Conservation (phyloP, 1,140 invertebrate species). For the Carposina sasakii region DNA sequence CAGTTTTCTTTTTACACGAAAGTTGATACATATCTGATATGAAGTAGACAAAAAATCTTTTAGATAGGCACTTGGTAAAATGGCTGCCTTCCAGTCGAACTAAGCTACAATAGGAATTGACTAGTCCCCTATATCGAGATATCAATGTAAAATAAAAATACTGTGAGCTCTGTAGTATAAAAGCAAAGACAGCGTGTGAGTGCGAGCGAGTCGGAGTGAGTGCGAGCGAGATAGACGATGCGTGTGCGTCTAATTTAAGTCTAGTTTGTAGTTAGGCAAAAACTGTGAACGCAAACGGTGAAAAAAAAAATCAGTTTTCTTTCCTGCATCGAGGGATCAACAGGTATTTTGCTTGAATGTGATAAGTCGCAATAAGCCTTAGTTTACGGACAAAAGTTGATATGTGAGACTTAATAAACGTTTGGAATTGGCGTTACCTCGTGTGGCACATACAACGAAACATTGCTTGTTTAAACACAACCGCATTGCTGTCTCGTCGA, state of each 20-base stretch:
- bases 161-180: conserved; percentile 46
- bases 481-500: too few species aligned
- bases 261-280: conserved; percentile 68
- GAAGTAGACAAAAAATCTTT: too few species aligned
- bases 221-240: conserved; percentile 39
- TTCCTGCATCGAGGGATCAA: conserved; percentile 66
- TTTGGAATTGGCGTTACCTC: conserved; percentile 34
- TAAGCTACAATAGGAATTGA: conserved; percentile 63
- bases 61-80: too few species aligned
- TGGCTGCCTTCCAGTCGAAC: too few species aligned
- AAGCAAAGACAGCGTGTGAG: conserved; percentile 40
- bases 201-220: conserved; percentile 33
- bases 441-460: conserved; percentile 56
- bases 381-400: conserved; percentile 28
- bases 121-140: conserved; percentile 40
- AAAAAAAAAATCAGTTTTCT: conserved; percentile 49
- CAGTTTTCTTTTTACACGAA: too few species aligned
- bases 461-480: too few species aligned
- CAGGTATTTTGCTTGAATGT: conserved; percentile 53
- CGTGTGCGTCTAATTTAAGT: conserved; percentile 53
- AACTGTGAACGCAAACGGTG: conserved; percentile 53
- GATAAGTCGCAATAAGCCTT: conserved; percentile 52
- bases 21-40: too few species aligned
- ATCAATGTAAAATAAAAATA: conserved; percentile 50
- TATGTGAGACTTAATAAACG: conserved; percentile 25